phyloP scores from a whole-genome alignment of 2,888 invertebrate species.

The Maniola hyperantus region DNA sequence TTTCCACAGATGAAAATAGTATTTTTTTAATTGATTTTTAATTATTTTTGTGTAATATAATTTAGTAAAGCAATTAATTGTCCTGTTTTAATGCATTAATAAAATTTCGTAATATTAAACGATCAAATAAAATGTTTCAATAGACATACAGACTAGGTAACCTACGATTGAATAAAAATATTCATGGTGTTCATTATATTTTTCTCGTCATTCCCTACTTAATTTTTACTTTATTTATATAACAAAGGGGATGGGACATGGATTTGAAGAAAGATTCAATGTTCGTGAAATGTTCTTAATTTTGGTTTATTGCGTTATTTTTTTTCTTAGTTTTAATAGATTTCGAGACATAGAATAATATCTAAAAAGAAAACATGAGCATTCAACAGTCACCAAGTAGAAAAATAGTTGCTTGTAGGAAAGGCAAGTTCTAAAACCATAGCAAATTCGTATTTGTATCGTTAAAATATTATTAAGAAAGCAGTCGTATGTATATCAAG shows the following conservation, averaged over 20 bases:
- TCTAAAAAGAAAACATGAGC: constrained; percentile 27
- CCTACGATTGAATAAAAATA: constrained; percentile 14
- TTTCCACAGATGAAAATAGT: not conserved
- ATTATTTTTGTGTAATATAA: not conserved
- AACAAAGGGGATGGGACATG: not conserved
- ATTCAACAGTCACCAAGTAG: constrained; percentile 45
- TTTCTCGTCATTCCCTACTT: not conserved
- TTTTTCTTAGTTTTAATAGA: constrained; percentile 2
- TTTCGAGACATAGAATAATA: constrained; percentile 8
- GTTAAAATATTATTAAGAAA: constrained; percentile 55
- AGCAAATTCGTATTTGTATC: constrained; percentile 50
- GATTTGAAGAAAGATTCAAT: constrained; percentile 10
- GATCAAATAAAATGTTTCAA: constrained; percentile 2
- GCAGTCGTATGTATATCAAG: constrained; percentile 51
- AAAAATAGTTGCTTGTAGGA: constrained; percentile 54
- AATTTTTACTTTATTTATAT: constrained; percentile 4
- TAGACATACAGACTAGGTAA: constrained; percentile 6
- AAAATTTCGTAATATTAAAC: not conserved
- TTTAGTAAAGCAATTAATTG: not conserved
- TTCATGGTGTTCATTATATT: constrained; percentile 4
- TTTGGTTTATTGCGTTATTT: not conserved
- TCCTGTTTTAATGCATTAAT: not conserved
- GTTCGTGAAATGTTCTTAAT: constrained; percentile 3
- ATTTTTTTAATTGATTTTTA: not conserved
- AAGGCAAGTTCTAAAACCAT: constrained; percentile 49